Evolutionary conservation across 2,888 invertebrate species (phyloP), one percentile per base, ranked within the genome.

Genomic region (Diplazon laetatorius): DNA sequence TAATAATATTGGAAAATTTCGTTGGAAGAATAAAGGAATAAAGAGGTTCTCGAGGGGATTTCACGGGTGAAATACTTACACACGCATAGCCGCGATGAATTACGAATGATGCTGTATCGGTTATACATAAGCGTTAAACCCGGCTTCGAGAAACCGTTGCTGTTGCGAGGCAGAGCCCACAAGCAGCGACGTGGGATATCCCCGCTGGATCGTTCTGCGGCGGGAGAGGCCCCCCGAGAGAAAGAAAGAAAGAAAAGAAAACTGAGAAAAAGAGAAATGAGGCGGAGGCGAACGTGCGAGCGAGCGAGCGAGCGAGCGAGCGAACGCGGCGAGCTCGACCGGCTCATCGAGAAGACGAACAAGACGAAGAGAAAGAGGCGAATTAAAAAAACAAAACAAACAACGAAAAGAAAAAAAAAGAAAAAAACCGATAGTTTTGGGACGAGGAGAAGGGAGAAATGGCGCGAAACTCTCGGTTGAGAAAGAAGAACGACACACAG

Each of bases 101-200:
- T 25, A 39, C 55, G 66, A 25, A 42, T 55, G 42, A 68, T 60
- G 39, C 59, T 65, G 65, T 46, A 48, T 46, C 9, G 37, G 35
- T 30, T 39, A 42, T 35, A 70, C 39, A 59, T n/a, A n/a, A n/a
- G 46, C 18, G 70, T 30, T 59, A 78, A 73, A 55, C 44, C n/a
- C 65, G 66, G 74, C 74, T 71, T 55, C 57, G 62, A 82, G 81
- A 82, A 84, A 81, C 84, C 84, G 84, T 82, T 82, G 83, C 84
- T 84, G 84, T 84, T 84, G 84, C 84, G 84, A 84, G 79, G 84
- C 84, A 82, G 78, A 80, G 80, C 82, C 76, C 78, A 78, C 78
- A 66, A 77, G 77, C 82, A 80, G 76, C 82, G 78, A 74, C 76
- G 78, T 77, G 72, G 80, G 76, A 75, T 75, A 76, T 75, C 76